A percentile compares a stretch with the other conserved stretches of the same genome.
Evolutionary conservation across 1,140 invertebrate species (phyloP).

Genomic region (Cotesia glomerata): DNA sequence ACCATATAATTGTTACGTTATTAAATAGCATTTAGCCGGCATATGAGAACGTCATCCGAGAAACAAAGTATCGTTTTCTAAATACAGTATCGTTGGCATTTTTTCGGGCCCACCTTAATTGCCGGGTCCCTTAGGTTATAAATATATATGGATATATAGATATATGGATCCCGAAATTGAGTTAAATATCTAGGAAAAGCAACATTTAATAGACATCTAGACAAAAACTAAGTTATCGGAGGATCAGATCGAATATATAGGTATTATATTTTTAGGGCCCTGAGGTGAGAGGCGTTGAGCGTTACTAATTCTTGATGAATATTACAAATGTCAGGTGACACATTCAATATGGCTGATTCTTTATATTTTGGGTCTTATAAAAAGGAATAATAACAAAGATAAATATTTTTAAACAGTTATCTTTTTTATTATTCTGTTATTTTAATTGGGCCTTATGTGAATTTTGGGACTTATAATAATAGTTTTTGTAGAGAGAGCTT

Average conservation of each 20-base stretch:
- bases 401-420: not conserved
- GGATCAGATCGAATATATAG: slow-evolving; percentile 24
- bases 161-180: not conserved
- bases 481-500: too few relatives aligned
- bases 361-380: not conserved
- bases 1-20: slow-evolving; percentile 64
- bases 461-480: too few relatives aligned
- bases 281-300: not conserved
- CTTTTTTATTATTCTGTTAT: not conserved
- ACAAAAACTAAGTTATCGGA: slow-evolving; percentile 13
- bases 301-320: slow-evolving; percentile 21
- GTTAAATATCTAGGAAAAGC: slow-evolving; percentile 26
- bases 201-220: slow-evolving; percentile 29
- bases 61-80: not conserved
- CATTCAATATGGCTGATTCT: slow-evolving; percentile 1
- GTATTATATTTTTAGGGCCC: not conserved
- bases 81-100: slow-evolving; percentile 18
- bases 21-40: slow-evolving; percentile 56
- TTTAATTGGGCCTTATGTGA: too few relatives aligned
- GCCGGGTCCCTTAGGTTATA: slow-evolving; percentile 1
- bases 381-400: not conserved
- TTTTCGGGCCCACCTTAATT: slow-evolving; percentile 32
- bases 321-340: slow-evolving; percentile 7
- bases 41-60: slow-evolving; percentile 32
- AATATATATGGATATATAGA: not conserved